Evolutionary conservation across 2,113 vertebrate genomes (phyloP), one percentile per base, ranked within the genome.

Genomic region (Miniopterus natalensis): DNA sequence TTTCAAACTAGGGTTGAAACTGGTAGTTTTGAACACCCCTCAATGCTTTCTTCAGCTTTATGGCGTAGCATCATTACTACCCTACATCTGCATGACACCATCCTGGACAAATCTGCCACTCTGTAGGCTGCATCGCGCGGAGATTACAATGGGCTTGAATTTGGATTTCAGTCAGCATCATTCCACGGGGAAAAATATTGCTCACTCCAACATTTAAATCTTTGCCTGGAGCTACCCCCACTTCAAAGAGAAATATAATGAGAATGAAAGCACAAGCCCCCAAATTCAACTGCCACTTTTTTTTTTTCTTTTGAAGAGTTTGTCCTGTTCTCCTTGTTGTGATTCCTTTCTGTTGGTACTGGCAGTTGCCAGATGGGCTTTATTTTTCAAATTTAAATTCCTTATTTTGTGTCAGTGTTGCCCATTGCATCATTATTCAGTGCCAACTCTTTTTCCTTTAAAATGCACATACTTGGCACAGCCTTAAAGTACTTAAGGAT

Each of bases 141-240:
- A 94, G 61, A 95, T 96, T 96, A 98, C 97, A 98, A 95, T 88
- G 94, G 84, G 53, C 57, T 90, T 97, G 95, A 96, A 98, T 96
- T 95, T 85, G 65, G 88, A 97, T 97, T 63, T 96, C 47, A 61
- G 55, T 97, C 90, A 97, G 70, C 94, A 95, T 97, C 21, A 75
- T 6, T 96, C 63, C 96, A 84, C 53, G 81, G 78, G 40, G 97
- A 93, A 84, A 95, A 96, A 84, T 93, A 86, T 71, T 84, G 95
- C 81, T 92, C 4, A 68, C 91, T 71, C 75, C 96, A 96, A 90
- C 77, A 92, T 97, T 97, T 85, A 98, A 97, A 97, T 96, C 66
- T 89, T 96, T 98, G 96, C 96, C 88, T 96, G 47, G 92, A 96
- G 88, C 83, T 96, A 94, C 6, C n/a, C 63, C 57, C 55, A 17